Percentiles rank a stretch among this genome's conserved stretches.
Evolutionary conservation across 2,797 vertebrate species (phyloP).

Genomic region (Gallirallus australis): DNA sequence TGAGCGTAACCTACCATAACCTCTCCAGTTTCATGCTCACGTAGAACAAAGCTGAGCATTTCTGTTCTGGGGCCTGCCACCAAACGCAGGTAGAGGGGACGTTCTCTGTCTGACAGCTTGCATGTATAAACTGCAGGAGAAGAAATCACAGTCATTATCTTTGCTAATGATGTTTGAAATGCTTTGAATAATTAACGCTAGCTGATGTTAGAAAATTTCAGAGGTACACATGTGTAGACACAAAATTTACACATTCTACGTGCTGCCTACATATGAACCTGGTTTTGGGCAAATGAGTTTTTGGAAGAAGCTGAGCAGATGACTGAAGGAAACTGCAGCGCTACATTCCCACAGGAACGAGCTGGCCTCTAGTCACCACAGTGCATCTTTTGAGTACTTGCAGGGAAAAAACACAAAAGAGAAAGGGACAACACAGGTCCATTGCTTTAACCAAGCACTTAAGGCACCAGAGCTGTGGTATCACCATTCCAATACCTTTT

Average conservation of each 20-base stretch:
- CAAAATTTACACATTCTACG: not conserved
- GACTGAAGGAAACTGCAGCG: not conserved
- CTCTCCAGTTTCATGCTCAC: constrained; percentile 96
- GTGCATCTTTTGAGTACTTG: not conserved
- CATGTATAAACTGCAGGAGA: constrained; percentile 89
- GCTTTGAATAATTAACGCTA: not conserved
- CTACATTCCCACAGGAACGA: not conserved
- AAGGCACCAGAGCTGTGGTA: not conserved
- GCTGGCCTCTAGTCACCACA: not conserved
- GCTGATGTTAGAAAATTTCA: not conserved
- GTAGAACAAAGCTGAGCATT: constrained; percentile 92
- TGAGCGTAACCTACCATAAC: constrained; percentile 80
- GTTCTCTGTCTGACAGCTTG: constrained; percentile 91
- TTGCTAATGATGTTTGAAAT: not conserved
- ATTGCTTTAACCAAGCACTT: not conserved
- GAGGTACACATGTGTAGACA: not conserved
- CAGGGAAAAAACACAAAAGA: not conserved
- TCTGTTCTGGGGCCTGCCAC: constrained; percentile 90
- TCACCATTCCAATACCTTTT: not conserved
- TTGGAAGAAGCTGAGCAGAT: not conserved
- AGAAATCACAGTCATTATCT: not conserved
- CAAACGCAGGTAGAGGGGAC: constrained; percentile 92
- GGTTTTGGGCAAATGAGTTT: not conserved
- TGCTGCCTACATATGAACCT: not conserved
- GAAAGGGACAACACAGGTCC: not conserved